Percentiles rank a stretch among this genome's conserved stretches.
Conservation (phyloP, 1,140 invertebrate species). For the Diploscapter pachys region DNA sequence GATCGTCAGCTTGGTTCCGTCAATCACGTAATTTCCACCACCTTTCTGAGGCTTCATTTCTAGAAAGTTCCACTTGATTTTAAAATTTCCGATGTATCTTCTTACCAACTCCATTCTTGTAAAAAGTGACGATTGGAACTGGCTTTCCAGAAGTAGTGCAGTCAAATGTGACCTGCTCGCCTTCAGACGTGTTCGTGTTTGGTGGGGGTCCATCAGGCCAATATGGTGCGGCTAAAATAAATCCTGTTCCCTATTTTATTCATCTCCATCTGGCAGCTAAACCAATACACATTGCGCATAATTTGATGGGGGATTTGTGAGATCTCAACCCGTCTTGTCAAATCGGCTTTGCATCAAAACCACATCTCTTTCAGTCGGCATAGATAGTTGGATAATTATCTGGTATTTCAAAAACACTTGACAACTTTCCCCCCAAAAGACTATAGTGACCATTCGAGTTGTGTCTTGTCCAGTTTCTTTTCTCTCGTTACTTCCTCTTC, state of each 20-base stretch:
- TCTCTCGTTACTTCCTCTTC: no score
- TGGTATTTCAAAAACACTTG: no score
- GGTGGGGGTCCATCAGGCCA: conserved; percentile 82
- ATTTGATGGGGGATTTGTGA: no score
- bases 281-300: no score
- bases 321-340: no score
- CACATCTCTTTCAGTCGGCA: no score
- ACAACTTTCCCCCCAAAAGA: no score
- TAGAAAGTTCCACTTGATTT: conserved; percentile 29
- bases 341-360: no score
- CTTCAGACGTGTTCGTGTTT: conserved; percentile 83
- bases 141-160: conserved; percentile 86
- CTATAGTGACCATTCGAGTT: no score
- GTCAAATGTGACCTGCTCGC: conserved; percentile 79
- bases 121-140: conserved; percentile 87
- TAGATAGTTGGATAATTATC: no score
- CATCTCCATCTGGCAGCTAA: no score
- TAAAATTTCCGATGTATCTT: not conserved
- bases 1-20: conserved; percentile 74
- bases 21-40: conserved; percentile 64
- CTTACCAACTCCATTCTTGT: conserved; percentile 79
- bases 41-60: conserved; percentile 43
- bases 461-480: no score
- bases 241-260: not conserved
- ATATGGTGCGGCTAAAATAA: conserved; percentile 74